A percentile compares a stretch with the other conserved stretches of the same genome.
These are phyloP conservation scores for Neosilurus mollespiculum DNA, from an alignment of 2,797 vertebrate species.

Conservation along the genomic window DNA sequence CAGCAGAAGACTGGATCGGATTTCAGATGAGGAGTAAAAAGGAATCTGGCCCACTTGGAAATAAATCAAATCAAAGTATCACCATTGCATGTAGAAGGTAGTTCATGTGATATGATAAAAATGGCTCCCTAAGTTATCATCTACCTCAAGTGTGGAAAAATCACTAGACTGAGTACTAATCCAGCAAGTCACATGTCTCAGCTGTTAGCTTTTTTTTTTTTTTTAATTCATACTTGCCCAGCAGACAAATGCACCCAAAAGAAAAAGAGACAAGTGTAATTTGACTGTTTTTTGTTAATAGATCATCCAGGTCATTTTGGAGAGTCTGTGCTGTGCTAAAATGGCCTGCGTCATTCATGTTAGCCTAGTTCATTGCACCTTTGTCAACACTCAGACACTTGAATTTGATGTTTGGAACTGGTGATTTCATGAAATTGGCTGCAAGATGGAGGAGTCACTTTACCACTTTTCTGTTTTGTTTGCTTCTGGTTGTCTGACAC, in stretches of 20 bases:
- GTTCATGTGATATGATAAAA: background rate
- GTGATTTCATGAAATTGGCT: slow-evolving; percentile 38
- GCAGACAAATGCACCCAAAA: background rate
- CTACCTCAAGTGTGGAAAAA: background rate
- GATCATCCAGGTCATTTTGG: background rate
- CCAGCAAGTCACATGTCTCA: too few species aligned
- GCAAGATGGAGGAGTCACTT: slow-evolving; percentile 50
- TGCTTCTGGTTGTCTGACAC: slow-evolving; percentile 36
- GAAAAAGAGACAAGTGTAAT: background rate
- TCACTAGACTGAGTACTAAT: background rate
- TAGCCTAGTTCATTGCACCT: slow-evolving; percentile 29
- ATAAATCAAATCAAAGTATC: slow-evolving; percentile 7
- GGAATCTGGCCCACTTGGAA: background rate
- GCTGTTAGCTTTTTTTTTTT: background rate
- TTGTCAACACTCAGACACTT: slow-evolving; percentile 33
- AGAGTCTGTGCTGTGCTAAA: slow-evolving; percentile 3
- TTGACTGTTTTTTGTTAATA: background rate
- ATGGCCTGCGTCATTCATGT: slow-evolving; percentile 14
- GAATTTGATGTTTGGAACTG: slow-evolving; percentile 48
- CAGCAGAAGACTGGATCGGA: background rate
- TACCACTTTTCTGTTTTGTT: slow-evolving; percentile 39
- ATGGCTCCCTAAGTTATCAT: background rate
- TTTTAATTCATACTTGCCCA: background rate
- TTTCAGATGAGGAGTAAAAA: background rate
- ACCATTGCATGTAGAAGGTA: background rate